Base-by-base conservation (phyloP, 1,140 invertebrate genomes). In the Apis mellifera region DNA sequence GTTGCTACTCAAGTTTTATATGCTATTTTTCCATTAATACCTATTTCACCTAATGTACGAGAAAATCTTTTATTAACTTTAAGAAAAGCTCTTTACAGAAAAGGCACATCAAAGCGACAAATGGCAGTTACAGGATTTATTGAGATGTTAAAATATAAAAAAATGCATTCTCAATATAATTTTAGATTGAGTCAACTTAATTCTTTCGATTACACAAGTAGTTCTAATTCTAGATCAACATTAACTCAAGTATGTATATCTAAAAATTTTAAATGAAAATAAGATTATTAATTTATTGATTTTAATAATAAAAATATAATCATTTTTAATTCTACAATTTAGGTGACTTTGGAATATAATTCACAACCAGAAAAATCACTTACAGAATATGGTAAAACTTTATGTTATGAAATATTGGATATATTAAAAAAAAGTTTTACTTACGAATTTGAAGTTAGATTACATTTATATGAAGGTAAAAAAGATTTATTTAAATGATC, bases 391-490 rank as follows among this genome's bases (percentile, higher is more conserved):
- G 95, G 95, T 83, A 94, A 95, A 82, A 94, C 94, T 9, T 92
- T 96, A 50, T 95, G 95, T 84, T 92, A 95, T 74, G 96, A 96
- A 90, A 93, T 96, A 42, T 89, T 96, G 17, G 94, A 93, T 3
- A 96, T 96, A 86, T 89, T 96, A 54, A 94, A 93, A 59, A 94
- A 95, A 21, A 96, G 95, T 86, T 95, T 96, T 23, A 94, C 94
- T 57, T 95, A 96, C 76, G 95, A 96, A 83, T 92, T 92, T 2
- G 91, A 94, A 84, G 94, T 96, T 9, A 94, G 95, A 86, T 89
- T 94, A 55, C 89, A 95, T 77, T 89, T 96, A 0, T 96, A 96
- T 85, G 90, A 93, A 78, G 94, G 96, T 95, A 59, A 11, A 57
- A 15, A 57, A 11, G 15, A 60, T 11, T n/a, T 57, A 11, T 57